Conservation (phyloP, 2,797 vertebrate species). For the Dicrostonyx torquatus region DNA sequence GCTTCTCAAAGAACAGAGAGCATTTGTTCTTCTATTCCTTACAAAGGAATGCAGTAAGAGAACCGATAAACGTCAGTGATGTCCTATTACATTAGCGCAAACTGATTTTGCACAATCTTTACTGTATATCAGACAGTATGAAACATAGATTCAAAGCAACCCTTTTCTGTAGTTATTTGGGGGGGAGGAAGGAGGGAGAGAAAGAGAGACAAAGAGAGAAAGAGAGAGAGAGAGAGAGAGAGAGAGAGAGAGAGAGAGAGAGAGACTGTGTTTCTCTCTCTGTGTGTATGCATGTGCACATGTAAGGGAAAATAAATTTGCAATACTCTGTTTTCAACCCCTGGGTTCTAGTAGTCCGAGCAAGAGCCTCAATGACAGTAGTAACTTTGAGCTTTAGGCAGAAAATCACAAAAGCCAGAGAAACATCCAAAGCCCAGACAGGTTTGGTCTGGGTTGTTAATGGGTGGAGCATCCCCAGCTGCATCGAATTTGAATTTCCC, state of each 20-base stretch:
- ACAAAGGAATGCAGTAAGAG: neutral
- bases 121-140: neutral
- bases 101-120: neutral
- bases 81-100: neutral
- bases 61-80: neutral
- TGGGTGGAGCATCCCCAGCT: no score
- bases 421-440: no score
- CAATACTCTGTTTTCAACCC: neutral
- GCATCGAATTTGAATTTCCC: no score
- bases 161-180: neutral
- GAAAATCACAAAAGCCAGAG: neutral
- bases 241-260: neutral
- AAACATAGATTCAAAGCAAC: neutral
- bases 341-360: neutral
- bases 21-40: neutral
- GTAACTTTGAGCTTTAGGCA: neutral
- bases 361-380: neutral
- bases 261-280: neutral
- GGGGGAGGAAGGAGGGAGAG: no score
- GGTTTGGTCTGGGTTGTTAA: rapidly evolving
- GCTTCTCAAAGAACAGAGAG: neutral
- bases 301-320: neutral
- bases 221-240: no score
- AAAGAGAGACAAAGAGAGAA: no score
- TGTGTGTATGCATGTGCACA: no score